phyloP scores from a whole-genome alignment of 2,888 invertebrate species.

The Malthinus seriepunctatus region DNA sequence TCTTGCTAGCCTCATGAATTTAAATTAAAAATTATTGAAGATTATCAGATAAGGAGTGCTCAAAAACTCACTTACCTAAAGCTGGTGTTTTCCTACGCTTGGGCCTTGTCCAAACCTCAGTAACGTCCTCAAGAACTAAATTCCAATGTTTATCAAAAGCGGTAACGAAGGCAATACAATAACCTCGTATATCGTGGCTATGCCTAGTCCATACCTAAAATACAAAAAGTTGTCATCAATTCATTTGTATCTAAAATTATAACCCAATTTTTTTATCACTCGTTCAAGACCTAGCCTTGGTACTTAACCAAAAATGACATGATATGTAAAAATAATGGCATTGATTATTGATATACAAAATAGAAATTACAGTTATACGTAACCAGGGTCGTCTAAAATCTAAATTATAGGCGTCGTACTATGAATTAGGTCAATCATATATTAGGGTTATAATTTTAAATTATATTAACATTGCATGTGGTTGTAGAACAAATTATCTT shows the following conservation, averaged over 20 bases:
- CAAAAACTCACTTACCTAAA: conserved; percentile 56
- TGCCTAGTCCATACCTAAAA: conserved; percentile 75
- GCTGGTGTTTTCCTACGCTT: conserved; percentile 62
- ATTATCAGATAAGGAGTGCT: neutral
- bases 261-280: conserved; percentile 11
- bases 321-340: conserved; percentile 19
- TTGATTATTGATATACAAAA: conserved; percentile 19
- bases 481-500: neutral
- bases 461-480: neutral
- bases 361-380: conserved; percentile 14
- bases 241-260: neutral
- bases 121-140: conserved; percentile 79
- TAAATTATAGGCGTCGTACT: conserved; percentile 11
- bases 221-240: conserved; percentile 10
- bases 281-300: conserved; percentile 9
- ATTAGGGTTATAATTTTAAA: conserved; percentile 1
- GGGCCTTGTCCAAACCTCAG: conserved; percentile 77
- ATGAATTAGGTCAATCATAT: conserved; percentile 8
- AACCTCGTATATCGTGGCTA: conserved; percentile 73
- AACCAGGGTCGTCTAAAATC: conserved; percentile 22
- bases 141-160: conserved; percentile 97
- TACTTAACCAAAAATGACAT: conserved; percentile 12
- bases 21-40: too few species aligned
- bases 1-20: too few species aligned
- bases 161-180: conserved; percentile 75